Conservation (phyloP, 2,888 invertebrate species). For the Cremastinae sp. region DNA sequence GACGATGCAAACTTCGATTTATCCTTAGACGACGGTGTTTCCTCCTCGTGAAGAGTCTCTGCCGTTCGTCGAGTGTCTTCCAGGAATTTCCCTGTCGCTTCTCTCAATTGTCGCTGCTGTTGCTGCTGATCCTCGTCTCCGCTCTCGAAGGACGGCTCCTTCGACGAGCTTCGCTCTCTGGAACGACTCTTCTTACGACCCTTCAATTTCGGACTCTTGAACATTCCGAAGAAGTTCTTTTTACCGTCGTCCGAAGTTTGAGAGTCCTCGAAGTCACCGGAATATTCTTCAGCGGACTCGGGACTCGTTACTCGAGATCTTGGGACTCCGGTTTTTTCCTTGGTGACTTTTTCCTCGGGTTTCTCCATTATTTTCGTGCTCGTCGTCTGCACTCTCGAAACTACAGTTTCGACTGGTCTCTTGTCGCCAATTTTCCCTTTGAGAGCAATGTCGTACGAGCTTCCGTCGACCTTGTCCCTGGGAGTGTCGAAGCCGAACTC, state of each 20-base stretch:
- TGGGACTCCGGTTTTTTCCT: conserved; percentile 39
- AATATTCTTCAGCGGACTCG: conserved; percentile 39
- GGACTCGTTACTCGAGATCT: conserved; percentile 21
- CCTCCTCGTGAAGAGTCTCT: conserved; percentile 53
- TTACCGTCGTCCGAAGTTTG: conserved; percentile 66
- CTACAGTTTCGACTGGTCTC: conserved; percentile 32
- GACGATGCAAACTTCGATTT: conserved; percentile 28
- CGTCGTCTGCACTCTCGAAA: conserved; percentile 39
- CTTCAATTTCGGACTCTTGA: conserved; percentile 73
- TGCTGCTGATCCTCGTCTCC: conserved; percentile 65
- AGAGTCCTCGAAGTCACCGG: conserved; percentile 58
- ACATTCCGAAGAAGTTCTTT: conserved; percentile 74
- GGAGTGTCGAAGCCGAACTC: conserved; percentile 66
- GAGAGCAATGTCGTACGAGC: conserved; percentile 67
- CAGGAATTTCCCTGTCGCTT: conserved; percentile 61
- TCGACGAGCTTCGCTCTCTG: conserved; percentile 71
- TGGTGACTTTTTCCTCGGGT: conserved; percentile 37
- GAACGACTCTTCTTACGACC: conserved; percentile 73
- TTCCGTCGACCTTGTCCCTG: conserved; percentile 68
- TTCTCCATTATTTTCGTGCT: conserved; percentile 45
- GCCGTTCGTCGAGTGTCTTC: conserved; percentile 64
- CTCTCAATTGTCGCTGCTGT: conserved; percentile 57
- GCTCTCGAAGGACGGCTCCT: conserved; percentile 68
- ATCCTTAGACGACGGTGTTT: conserved; percentile 16
- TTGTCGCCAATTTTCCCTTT: conserved; percentile 39